Conservation (phyloP, 2,113 vertebrate genomes). For the Echinops telfairi region DNA sequence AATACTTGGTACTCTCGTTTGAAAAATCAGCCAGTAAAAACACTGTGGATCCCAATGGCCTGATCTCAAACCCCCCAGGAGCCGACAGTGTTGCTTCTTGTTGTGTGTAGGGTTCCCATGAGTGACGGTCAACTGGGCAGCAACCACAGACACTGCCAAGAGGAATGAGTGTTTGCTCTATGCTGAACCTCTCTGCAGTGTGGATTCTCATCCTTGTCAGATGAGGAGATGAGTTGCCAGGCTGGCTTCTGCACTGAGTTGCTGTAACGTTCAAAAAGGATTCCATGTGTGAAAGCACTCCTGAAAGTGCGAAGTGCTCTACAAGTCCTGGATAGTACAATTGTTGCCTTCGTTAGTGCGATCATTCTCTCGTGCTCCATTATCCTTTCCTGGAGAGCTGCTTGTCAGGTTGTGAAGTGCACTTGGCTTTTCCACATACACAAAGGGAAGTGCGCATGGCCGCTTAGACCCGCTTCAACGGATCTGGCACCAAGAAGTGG, state of each 20-base stretch:
- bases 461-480: background rate
- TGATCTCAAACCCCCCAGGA: background rate
- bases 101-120: background rate
- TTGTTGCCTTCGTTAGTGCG: conserved; percentile 46
- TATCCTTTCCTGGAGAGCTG: conserved; percentile 66
- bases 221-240: background rate
- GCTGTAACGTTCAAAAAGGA: background rate
- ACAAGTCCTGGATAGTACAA: conserved; percentile 41
- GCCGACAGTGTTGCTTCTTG: background rate
- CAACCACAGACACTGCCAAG: background rate
- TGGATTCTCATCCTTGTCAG: background rate
- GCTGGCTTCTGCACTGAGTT: background rate
- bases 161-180: background rate
- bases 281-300: background rate
- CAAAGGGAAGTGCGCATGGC: background rate
- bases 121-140: background rate
- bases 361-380: conserved; percentile 62
- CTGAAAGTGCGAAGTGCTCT: conserved; percentile 13
- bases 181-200: background rate
- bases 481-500: background rate
- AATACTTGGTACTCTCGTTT: background rate
- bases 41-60: background rate
- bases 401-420: conserved; percentile 56
- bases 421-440: conserved; percentile 34
- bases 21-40: background rate